phyloP scores from a whole-genome alignment of 2,888 invertebrate species.

The Onchidella celtica region DNA sequence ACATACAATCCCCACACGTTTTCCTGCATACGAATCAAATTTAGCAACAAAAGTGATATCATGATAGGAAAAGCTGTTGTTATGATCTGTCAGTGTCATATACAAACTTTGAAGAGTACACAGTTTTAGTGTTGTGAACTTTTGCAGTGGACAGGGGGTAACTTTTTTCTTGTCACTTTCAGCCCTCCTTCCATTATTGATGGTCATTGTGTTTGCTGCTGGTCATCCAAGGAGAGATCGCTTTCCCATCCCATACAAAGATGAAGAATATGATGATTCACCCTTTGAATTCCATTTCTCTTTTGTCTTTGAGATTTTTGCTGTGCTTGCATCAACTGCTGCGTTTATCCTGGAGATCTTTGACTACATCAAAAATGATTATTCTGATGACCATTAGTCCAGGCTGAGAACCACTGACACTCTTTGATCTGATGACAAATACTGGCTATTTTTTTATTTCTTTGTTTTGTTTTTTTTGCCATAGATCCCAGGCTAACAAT shows the following conservation, averaged over 20 bases:
- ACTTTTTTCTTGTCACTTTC: too few relatives aligned
- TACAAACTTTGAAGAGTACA: background rate
- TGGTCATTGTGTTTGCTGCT: slow-evolving; percentile 44
- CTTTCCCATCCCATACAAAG: slow-evolving; percentile 41
- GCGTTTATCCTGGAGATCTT: slow-evolving; percentile 42
- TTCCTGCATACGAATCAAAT: too few relatives aligned
- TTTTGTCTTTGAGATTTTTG: slow-evolving; percentile 48
- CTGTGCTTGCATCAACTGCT: slow-evolving; percentile 2
- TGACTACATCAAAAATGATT: slow-evolving; percentile 34
- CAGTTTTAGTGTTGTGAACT: background rate
- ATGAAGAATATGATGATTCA: slow-evolving; percentile 42
- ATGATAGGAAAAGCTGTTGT: too few relatives aligned
- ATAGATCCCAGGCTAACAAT: background rate
- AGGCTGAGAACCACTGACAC: too few relatives aligned
- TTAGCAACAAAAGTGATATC: too few relatives aligned
- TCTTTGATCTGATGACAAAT: too few relatives aligned
- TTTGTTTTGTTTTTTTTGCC: background rate
- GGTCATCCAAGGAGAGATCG: slow-evolving; percentile 39
- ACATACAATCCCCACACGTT: too few relatives aligned
- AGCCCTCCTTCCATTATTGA: slow-evolving; percentile 37
- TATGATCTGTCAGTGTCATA: background rate
- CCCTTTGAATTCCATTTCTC: slow-evolving; percentile 50
- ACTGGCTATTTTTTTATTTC: too few relatives aligned
- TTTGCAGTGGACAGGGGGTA: too few relatives aligned
- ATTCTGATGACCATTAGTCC: too few relatives aligned